Evolutionary conservation across 92 coral and sea anemone species (phyloP).

Genomic region (Epizoanthus ramosus): DNA sequence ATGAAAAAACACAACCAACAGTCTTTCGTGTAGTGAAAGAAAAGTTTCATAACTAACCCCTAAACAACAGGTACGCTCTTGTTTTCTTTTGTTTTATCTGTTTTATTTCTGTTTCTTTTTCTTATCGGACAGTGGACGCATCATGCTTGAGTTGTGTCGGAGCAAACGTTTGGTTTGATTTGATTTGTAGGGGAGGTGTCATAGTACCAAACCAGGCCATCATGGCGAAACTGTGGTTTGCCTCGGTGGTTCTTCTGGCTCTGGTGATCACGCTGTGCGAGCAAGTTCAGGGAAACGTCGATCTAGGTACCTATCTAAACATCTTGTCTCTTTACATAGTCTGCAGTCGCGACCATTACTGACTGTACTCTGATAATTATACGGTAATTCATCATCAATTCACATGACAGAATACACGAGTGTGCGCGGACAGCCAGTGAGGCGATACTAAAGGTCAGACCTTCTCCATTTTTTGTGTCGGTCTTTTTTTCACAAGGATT

Average conservation of each 20-base stretch:
- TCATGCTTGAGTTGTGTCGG: not conserved
- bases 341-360: too few relatives aligned
- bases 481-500: too few relatives aligned
- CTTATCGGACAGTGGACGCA: not conserved
- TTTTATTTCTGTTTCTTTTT: conserved; percentile 17
- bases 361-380: too few relatives aligned
- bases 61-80: conserved; percentile 35
- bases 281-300: conserved; percentile 31
- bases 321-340: not conserved
- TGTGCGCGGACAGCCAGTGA: too few relatives aligned
- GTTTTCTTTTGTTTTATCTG: conserved; percentile 1
- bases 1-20: conserved; percentile 30
- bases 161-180: not conserved
- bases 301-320: conserved; percentile 11
- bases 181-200: not conserved
- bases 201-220: not conserved
- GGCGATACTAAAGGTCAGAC: too few relatives aligned
- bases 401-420: too few relatives aligned
- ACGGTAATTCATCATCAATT: too few relatives aligned
- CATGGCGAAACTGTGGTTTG: conserved; percentile 35
- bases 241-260: not conserved
- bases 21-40: conserved; percentile 10
- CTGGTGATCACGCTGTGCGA: conserved; percentile 5
- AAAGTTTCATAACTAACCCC: conserved; percentile 37
- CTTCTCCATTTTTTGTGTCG: too few relatives aligned